Evolutionary conservation across 2,113 vertebrate species (phyloP).

Genomic region (Plecturocebus donacophilus): DNA sequence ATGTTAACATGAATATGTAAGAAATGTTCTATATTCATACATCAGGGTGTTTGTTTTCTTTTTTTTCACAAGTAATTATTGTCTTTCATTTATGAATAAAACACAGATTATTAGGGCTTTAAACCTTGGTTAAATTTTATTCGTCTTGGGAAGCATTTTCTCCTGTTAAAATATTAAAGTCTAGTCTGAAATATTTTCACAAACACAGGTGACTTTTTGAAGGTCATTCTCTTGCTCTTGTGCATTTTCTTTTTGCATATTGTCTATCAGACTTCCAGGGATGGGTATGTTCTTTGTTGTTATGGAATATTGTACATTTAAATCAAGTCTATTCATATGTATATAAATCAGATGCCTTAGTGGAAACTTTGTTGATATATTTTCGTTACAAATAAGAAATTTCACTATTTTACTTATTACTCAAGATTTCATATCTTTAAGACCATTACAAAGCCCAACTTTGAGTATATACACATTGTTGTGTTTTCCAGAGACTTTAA

Average conservation of each 20-base stretch:
- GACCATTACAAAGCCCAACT: not conserved
- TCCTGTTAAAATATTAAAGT: conserved; percentile 77
- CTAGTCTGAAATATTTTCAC: conserved; percentile 60
- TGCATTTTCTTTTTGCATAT: conserved; percentile 4
- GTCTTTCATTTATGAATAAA: conserved; percentile 77
- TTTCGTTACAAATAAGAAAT: not conserved
- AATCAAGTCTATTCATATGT: not conserved
- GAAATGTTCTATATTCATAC: conserved; percentile 74
- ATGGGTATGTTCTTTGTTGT: not conserved
- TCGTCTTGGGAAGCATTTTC: conserved; percentile 46
- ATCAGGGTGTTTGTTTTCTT: conserved; percentile 53
- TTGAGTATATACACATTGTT: not conserved
- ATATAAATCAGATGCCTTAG: not conserved
- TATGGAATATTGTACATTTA: conserved; percentile 22
- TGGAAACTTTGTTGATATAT: not conserved
- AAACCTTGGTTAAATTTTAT: conserved; percentile 59
- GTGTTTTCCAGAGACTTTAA: not conserved
- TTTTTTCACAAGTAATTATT: conserved; percentile 72
- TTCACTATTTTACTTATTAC: not conserved
- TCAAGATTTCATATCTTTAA: not conserved
- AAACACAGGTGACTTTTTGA: conserved; percentile 64
- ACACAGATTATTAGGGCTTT: conserved; percentile 64
- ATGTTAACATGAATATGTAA: conserved; percentile 78
- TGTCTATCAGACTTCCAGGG: not conserved
- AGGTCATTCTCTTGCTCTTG: conserved; percentile 49